Evolutionary conservation across 2,113 vertebrate species (phyloP).

Genomic region (Strix aluco): DNA sequence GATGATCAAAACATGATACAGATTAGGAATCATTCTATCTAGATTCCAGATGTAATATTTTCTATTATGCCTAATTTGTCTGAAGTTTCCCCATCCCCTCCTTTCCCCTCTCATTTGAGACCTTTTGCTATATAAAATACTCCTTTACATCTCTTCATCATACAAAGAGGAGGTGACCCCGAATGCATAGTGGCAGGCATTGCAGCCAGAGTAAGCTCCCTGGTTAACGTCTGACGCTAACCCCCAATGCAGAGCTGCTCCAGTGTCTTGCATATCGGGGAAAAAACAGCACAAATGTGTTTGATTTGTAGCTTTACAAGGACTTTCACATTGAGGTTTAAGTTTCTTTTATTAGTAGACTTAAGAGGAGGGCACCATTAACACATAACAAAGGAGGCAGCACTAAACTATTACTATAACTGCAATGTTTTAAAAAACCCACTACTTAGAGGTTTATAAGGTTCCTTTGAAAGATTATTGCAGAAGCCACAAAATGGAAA

Average conservation of each 20-base stretch:
- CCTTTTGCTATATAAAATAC: background rate
- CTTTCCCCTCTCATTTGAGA: background rate
- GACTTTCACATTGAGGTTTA: background rate
- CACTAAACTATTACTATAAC: background rate
- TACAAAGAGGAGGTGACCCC: background rate
- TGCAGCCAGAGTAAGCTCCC: background rate
- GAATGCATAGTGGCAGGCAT: accelerated
- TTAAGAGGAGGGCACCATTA: conserved; percentile 23
- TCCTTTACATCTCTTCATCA: background rate
- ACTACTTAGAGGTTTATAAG: conserved; percentile 41
- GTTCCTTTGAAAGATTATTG: conserved; percentile 9
- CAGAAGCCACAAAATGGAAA: conserved; percentile 27
- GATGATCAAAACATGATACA: background rate
- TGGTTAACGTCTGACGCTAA: background rate
- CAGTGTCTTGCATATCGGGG: background rate
- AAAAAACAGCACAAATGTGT: background rate
- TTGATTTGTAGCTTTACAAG: conserved; percentile 8
- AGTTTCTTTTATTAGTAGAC: conserved; percentile 31
- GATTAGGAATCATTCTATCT: background rate
- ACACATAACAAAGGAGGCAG: conserved; percentile 37
- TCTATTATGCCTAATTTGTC: background rate
- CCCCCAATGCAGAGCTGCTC: background rate
- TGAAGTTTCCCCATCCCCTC: background rate
- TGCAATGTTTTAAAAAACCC: background rate
- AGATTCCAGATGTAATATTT: background rate